Evolutionary conservation across 2,113 vertebrate species (phyloP).

Genomic region (Saimiri boliviensis): DNA sequence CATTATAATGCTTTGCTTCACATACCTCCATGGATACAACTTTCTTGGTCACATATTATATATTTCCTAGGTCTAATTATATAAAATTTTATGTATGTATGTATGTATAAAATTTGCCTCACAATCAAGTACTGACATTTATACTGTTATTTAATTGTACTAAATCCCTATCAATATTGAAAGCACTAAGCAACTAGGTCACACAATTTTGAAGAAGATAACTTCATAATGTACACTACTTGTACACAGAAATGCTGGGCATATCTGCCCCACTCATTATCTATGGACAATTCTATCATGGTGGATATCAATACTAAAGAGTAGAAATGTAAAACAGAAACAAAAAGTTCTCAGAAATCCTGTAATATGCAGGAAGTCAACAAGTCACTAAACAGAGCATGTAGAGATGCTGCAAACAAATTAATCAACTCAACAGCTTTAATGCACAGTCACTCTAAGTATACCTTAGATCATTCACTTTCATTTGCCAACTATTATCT

Average conservation of each 20-base stretch:
- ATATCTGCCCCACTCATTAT: not conserved
- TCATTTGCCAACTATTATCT: conserved; percentile 57
- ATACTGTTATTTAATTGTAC: not conserved
- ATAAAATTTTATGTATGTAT: not conserved
- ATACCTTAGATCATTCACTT: conserved; percentile 63
- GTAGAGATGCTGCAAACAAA: conserved; percentile 36
- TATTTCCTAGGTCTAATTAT: not conserved
- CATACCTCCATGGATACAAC: not conserved
- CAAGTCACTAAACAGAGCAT: conserved; percentile 39
- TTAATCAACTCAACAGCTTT: conserved; percentile 72
- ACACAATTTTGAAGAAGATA: not conserved
- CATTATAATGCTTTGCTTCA: not conserved
- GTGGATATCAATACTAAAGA: conserved; percentile 41
- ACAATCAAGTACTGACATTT: not conserved
- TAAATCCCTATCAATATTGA: not conserved
- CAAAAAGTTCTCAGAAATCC: conserved; percentile 46
- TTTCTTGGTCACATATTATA: not conserved
- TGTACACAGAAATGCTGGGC: not conserved
- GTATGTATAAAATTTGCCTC: not conserved
- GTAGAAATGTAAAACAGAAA: conserved; percentile 19
- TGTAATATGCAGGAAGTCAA: conserved; percentile 46
- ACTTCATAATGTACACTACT: not conserved
- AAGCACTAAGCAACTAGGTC: not conserved
- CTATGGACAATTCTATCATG: not conserved
- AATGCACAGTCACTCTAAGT: conserved; percentile 45